Evolutionary conservation across 2,797 vertebrate genomes (phyloP).

Genomic region (Enteromius viviparus): DNA sequence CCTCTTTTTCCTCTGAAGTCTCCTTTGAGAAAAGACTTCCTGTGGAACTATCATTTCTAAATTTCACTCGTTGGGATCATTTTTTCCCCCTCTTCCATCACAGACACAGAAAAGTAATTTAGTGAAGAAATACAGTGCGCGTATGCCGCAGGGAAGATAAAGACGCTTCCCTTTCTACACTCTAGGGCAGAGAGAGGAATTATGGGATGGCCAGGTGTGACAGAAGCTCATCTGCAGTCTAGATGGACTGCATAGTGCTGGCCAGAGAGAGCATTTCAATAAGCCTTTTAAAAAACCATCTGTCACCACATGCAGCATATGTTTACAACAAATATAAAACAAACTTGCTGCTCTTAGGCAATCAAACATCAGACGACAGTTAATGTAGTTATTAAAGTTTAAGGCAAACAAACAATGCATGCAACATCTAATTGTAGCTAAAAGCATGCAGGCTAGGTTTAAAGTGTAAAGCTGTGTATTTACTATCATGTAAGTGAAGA

Average conservation of each 20-base stretch:
- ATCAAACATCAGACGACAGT: constrained; percentile 7
- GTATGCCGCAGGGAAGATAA: constrained; percentile 73
- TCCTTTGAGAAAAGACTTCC: constrained; percentile 46
- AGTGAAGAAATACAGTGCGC: constrained; percentile 68
- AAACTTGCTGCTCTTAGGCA: constrained; percentile 3
- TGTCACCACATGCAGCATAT: constrained; percentile 43
- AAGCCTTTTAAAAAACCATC: constrained; percentile 51
- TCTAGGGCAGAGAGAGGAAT: constrained; percentile 52
- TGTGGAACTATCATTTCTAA: constrained; percentile 68
- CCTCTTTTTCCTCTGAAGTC: constrained; percentile 35
- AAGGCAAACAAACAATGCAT: neutral
- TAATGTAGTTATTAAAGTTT: neutral
- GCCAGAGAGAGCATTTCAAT: constrained; percentile 36
- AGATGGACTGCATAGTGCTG: constrained; percentile 51
- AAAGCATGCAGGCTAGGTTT: neutral
- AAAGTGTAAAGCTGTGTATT: neutral
- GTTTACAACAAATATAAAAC: constrained; percentile 45
- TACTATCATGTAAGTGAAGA: constrained; percentile 65
- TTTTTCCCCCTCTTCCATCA: constrained; percentile 70
- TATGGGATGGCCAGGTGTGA: constrained; percentile 66
- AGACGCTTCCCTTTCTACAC: constrained; percentile 61
- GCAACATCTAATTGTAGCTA: constrained; percentile 4
- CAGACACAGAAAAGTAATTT: constrained; percentile 75
- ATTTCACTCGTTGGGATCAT: constrained; percentile 71
- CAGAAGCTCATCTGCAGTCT: constrained; percentile 62